These are phyloP conservation scores for Sminthopsis crassicaudata DNA, from an alignment of 2,113 vertebrate species.

Conservation along the genomic window DNA sequence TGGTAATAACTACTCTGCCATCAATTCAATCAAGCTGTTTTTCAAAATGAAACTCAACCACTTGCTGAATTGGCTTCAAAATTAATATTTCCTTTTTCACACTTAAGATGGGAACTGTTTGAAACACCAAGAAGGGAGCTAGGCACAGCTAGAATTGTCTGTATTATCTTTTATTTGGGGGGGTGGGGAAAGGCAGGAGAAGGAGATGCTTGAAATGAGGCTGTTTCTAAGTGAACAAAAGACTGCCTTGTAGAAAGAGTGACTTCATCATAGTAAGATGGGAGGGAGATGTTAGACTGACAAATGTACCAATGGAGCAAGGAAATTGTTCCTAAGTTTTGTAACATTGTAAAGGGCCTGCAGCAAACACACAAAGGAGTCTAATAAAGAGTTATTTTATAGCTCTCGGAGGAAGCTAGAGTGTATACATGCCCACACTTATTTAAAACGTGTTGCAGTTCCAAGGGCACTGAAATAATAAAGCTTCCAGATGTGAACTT, in stretches of 20 bases:
- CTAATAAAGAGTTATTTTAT: slow-evolving; percentile 28
- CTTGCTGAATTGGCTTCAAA: not conserved
- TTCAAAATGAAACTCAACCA: not conserved
- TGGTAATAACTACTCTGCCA: not conserved
- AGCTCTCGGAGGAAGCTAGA: not conserved
- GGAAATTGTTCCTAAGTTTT: not conserved
- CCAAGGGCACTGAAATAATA: slow-evolving; percentile 2
- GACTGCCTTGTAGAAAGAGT: not conserved
- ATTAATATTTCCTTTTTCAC: slow-evolving; percentile 1
- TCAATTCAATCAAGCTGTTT: not conserved
- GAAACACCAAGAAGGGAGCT: slow-evolving; percentile 36
- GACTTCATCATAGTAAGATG: slow-evolving; percentile 8
- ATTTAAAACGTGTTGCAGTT: slow-evolving; percentile 16
- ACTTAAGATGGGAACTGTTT: not conserved
- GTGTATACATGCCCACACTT: not conserved
- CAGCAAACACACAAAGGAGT: not conserved
- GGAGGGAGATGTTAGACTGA: slow-evolving; percentile 1
- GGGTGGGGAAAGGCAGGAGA: slow-evolving; percentile 3
- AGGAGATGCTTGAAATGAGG: not conserved
- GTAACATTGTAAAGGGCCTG: not conserved
- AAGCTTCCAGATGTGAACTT: not conserved
- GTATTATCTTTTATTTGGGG: not conserved
- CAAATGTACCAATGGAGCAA: not conserved
- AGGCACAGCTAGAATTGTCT: not conserved
- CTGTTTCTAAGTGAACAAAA: not conserved